A percentile compares a stretch with the other conserved stretches of the same genome.
Evolutionary conservation across 2,888 invertebrate species (phyloP).

Genomic region (Rotaria sp.): DNA sequence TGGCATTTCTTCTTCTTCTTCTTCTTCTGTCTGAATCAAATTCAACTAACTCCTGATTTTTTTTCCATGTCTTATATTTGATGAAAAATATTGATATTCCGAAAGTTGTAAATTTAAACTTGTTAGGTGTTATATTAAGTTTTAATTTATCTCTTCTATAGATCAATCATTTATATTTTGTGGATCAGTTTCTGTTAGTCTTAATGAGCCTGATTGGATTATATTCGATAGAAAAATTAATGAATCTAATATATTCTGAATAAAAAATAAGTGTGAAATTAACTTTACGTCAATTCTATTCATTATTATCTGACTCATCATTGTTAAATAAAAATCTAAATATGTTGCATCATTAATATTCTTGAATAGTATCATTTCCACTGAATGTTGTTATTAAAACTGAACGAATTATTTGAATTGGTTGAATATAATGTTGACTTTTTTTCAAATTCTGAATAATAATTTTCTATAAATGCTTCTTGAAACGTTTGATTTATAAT

Average conservation of each 20-base stretch:
- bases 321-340: background rate
- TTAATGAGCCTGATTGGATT: background rate
- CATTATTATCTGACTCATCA: background rate
- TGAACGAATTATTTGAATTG: conserved; percentile 2
- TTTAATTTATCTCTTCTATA: background rate
- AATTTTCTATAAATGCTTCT: background rate
- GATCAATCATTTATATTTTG: background rate
- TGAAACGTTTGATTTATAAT: background rate
- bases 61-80: background rate
- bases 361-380: background rate
- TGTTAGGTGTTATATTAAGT: background rate
- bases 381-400: background rate
- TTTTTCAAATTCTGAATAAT: background rate
- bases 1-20: too few species aligned
- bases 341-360: background rate
- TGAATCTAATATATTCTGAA: background rate
- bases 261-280: conserved; percentile 8
- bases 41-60: background rate
- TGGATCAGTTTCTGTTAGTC: background rate
- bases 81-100: conserved; percentile 11
- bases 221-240: background rate
- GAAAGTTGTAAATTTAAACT: background rate
- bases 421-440: background rate
- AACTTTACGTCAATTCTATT: background rate
- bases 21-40: background rate